Evolutionary conservation across 2,888 invertebrate species (phyloP).

Genomic region (Xanthorhoe designata): DNA sequence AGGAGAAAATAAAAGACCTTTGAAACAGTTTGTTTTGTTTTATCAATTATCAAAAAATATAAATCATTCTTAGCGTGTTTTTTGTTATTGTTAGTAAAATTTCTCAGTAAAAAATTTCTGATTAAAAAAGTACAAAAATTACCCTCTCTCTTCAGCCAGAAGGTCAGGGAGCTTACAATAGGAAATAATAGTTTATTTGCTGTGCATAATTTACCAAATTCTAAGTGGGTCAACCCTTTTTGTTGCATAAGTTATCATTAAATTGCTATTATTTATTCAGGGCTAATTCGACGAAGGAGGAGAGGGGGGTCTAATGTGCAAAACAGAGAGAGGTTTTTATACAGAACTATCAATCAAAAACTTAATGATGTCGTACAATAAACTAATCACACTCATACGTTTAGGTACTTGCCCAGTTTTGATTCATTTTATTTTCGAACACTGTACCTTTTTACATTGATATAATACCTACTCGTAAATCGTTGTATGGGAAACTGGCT

Average conservation of each 20-base stretch:
- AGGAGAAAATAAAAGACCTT: too few relatives aligned
- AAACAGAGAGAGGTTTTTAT: slow-evolving; percentile 49
- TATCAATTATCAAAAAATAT: too few relatives aligned
- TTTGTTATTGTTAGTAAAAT: too few relatives aligned
- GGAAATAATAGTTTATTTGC: slow-evolving; percentile 2
- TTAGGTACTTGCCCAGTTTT: not conserved
- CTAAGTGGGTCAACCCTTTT: slow-evolving; percentile 26
- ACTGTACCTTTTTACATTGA: too few relatives aligned
- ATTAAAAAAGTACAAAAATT: not conserved
- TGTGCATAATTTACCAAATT: not conserved
- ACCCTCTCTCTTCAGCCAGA: not conserved
- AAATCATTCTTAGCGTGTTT: too few relatives aligned
- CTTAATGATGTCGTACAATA: slow-evolving; percentile 9
- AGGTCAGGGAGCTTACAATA: not conserved
- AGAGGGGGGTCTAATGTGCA: slow-evolving; percentile 27
- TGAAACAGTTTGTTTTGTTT: too few relatives aligned
- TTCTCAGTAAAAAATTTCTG: too few relatives aligned
- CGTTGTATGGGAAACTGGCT: too few relatives aligned
- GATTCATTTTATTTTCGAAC: not conserved
- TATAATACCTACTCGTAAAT: too few relatives aligned
- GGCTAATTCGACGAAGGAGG: slow-evolving; percentile 54
- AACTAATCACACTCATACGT: not conserved
- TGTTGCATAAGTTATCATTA: slow-evolving; percentile 34
- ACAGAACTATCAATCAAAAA: slow-evolving; percentile 72
- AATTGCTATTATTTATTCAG: slow-evolving; percentile 52